phyloP scores from a whole-genome alignment of 2,113 vertebrate species.

The Nibea coibor region DNA sequence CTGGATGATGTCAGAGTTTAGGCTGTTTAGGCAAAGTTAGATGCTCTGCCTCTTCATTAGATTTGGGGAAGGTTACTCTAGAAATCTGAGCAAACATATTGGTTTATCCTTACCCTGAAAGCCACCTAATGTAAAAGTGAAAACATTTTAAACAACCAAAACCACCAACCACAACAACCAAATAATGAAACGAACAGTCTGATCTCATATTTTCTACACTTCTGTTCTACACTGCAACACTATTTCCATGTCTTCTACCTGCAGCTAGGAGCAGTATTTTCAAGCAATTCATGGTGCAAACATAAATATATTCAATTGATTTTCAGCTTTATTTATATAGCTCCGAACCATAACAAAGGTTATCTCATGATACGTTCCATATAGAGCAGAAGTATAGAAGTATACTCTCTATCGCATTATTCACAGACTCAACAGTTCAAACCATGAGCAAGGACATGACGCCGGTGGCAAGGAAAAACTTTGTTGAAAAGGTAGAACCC shows the following conservation, averaged over 20 bases:
- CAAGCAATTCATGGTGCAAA: neutral
- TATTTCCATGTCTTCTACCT: neutral
- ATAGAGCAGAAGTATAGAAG: too few species aligned
- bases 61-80: neutral
- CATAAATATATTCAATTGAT: neutral
- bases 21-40: neutral
- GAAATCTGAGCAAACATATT: neutral
- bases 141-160: too few species aligned
- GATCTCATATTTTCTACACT: neutral
- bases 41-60: neutral
- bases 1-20: neutral
- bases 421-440: too few species aligned
- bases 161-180: too few species aligned
- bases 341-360: too few species aligned
- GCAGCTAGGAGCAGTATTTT: accelerated
- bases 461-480: too few species aligned
- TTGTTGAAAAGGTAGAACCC: too few species aligned
- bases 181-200: neutral
- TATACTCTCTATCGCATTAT: too few species aligned
- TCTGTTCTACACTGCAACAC: neutral
- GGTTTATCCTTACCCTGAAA: neutral
- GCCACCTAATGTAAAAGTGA: neutral
- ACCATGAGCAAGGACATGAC: too few species aligned
- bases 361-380: too few species aligned
- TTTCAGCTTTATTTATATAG: too few species aligned